Base-by-base conservation (phyloP, 2,113 vertebrate genomes). In the Cebus imitator region DNA sequence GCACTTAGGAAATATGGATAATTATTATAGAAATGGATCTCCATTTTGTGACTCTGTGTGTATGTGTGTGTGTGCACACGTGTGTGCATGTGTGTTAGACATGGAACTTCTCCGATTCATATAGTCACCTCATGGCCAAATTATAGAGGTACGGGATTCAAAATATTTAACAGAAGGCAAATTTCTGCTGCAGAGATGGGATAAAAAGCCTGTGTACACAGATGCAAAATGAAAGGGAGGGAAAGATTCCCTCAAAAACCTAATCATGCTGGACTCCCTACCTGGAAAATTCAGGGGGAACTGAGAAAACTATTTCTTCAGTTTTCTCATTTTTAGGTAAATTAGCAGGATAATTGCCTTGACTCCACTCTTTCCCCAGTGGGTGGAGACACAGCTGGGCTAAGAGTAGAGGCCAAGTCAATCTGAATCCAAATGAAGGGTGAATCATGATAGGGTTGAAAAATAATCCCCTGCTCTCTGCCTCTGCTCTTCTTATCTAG, bases 351-450 rank as follows among this genome's bases (percentile, higher is more conserved):
- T 95, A 95, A 98, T 96, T 87, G 72, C 87, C 72, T 80, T 97
- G 92, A 94, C 30, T 94, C 64, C 25, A 84, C 30, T 85, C 57
- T 93, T 90, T 70, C 90, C 76, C 27, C 48, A 75, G 92, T 95
- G 97, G 95, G 95, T 87, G 87, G 95, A 97, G 80, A 97, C 84
- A 80, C 97, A 97, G 96, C 97, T 97, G 97, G 87, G 90, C 76
- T 96, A 61, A 4, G 1, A 2, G 45, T 21, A 48, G 79, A 91
- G 43, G 40, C 57, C 94, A 96, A 91, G 57, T n/a, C 81, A 61
- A 78, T 84, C 87, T 55, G 75, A 50, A 94, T 81, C 64, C 75
- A 80, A 55, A 73, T 57, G 84, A 97, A 88, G 57, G 80, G 70
- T 66, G 72, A 57, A 66, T 50, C 73, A 11, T 61, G 35, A 58